A percentile compares a stretch with the other conserved stretches of the same genome.
Conservation (phyloP, 2,797 vertebrate genomes). For the Lepilemur ruficaudatus region DNA sequence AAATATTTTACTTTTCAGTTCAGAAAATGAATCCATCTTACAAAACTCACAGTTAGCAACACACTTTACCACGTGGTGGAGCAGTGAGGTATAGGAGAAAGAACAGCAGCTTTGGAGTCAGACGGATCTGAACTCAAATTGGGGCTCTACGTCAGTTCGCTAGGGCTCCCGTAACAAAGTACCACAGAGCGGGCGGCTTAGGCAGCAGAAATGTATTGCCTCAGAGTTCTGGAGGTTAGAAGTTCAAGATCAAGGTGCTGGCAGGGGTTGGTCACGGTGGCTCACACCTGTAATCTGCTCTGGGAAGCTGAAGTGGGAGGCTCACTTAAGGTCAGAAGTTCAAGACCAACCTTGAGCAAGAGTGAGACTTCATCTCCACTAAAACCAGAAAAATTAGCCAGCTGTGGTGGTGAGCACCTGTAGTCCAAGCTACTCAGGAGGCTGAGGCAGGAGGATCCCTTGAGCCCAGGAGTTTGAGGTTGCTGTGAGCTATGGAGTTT, state of each 20-base stretch:
- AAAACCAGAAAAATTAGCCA: no score
- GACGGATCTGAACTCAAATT: background rate
- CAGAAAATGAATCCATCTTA: background rate
- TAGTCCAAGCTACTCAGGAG: no score
- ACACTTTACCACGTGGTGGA: background rate
- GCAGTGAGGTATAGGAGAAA: background rate
- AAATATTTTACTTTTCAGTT: background rate
- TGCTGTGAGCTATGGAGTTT: no score
- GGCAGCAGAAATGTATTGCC: background rate
- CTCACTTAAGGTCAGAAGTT: no score
- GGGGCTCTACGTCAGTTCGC: background rate
- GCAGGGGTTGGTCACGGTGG: background rate
- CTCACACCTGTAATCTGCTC: no score
- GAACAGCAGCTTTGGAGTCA: background rate
- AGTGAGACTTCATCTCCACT: no score
- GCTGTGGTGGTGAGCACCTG: no score
- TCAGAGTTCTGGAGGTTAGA: background rate
- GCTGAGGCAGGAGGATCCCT: no score
- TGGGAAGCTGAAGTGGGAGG: no score
- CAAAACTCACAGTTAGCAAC: background rate
- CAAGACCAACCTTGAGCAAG: no score
- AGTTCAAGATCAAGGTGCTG: background rate
- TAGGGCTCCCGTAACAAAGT: background rate
- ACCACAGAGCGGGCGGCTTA: background rate
- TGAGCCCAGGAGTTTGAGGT: no score